Conservation (phyloP, 2,113 vertebrate species). For the Callionymus lyra region DNA sequence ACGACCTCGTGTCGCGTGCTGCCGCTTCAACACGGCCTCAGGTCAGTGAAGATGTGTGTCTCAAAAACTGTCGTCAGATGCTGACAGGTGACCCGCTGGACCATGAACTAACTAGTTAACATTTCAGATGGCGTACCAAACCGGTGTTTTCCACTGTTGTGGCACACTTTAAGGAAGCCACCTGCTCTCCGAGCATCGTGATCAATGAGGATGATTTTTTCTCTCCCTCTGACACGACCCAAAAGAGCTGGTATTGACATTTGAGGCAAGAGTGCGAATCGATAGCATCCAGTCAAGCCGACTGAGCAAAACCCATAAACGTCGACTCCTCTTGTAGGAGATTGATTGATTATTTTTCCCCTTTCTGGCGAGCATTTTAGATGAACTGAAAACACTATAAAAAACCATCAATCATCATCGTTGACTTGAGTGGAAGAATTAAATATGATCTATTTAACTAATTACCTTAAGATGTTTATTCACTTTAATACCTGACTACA, state of each 20-base stretch:
- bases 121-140: slow-evolving; percentile 57
- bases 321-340: slow-evolving; percentile 70
- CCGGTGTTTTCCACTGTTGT: slow-evolving; percentile 65
- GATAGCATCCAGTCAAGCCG: slow-evolving; percentile 72
- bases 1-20: slow-evolving; percentile 2
- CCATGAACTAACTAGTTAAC: slow-evolving; percentile 50
- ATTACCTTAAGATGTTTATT: too few relatives aligned
- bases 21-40: slow-evolving; percentile 41
- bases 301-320: slow-evolving; percentile 84
- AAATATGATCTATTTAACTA: too few relatives aligned
- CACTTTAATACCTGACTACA: too few relatives aligned
- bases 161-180: slow-evolving; percentile 67
- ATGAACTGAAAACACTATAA: too few relatives aligned
- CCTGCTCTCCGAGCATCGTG: slow-evolving; percentile 73
- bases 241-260: slow-evolving; percentile 89
- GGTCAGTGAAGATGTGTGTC: slow-evolving; percentile 60
- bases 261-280: slow-evolving; percentile 78
- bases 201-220: slow-evolving; percentile 87
- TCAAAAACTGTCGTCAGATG: slow-evolving; percentile 49
- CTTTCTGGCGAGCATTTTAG: too few relatives aligned
- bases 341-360: background rate
- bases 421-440: too few relatives aligned
- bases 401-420: too few relatives aligned
- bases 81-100: slow-evolving; percentile 60
- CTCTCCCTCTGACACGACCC: slow-evolving; percentile 57